These are phyloP conservation scores for Etheostoma nigrum DNA, from an alignment of 2,797 vertebrate species.

Conservation along the genomic window DNA sequence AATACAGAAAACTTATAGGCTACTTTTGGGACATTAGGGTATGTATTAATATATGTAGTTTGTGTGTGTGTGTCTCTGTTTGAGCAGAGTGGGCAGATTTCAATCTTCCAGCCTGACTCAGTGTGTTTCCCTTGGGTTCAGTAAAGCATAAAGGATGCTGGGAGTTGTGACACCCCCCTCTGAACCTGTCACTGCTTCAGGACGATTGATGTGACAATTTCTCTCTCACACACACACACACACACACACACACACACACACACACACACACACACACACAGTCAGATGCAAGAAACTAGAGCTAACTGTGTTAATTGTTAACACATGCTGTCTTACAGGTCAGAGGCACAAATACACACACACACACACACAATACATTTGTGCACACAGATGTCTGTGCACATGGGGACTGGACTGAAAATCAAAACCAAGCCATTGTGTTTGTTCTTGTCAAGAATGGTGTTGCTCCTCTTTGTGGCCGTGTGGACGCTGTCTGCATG, in stretches of 20 bases:
- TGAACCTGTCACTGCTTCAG: constrained; percentile 57
- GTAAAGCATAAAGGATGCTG: constrained; percentile 70
- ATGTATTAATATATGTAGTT: neutral
- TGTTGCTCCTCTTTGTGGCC: constrained; percentile 39
- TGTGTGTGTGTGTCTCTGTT: neutral
- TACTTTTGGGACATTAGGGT: constrained; percentile 5
- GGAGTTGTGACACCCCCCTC: constrained; percentile 57
- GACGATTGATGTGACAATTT: constrained; percentile 68
- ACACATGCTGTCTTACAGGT: constrained; percentile 18
- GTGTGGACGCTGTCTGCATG: constrained; percentile 35
- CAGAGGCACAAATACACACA: constrained; percentile 17
- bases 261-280: constrained; percentile 19
- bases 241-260: neutral
- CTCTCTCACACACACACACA: constrained; percentile 26
- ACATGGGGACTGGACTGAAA: constrained; percentile 25
- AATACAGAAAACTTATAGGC: constrained; percentile 28
- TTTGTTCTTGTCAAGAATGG: constrained; percentile 51
- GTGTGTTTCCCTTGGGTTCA: constrained; percentile 61
- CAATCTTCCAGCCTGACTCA: constrained; percentile 60
- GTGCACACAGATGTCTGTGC: constrained; percentile 27
- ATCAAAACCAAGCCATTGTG: constrained; percentile 52
- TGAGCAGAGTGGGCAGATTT: constrained; percentile 52
- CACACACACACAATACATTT: neutral
- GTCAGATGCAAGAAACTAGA: constrained; percentile 36
- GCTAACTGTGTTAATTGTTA: constrained; percentile 25